Conservation (phyloP, 2,113 vertebrate genomes). For the Catharus bicknelli region DNA sequence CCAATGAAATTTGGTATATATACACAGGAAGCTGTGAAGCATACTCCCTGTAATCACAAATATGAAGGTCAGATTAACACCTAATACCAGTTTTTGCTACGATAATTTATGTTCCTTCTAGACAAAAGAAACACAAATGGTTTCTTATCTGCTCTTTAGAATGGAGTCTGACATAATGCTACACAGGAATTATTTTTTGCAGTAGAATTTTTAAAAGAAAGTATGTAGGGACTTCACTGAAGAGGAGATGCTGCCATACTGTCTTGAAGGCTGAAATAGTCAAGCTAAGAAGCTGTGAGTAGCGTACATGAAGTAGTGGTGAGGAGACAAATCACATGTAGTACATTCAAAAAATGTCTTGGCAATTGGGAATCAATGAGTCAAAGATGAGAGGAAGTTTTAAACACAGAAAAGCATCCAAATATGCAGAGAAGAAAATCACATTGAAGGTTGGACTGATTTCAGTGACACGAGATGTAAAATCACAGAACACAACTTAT, state of each 20-base stretch:
- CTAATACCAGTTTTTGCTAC: background rate
- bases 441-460: background rate
- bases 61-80: background rate
- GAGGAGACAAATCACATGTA: background rate
- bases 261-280: background rate
- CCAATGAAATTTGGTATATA: background rate
- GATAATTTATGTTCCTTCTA: background rate
- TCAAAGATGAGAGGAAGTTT: background rate
- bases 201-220: background rate
- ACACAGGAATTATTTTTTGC: background rate
- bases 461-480: background rate
- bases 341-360: background rate
- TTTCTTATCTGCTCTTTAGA: background rate
- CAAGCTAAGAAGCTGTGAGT: background rate
- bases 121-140: background rate
- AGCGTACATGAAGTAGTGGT: background rate
- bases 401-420: background rate
- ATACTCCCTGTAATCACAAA: background rate
- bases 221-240: background rate
- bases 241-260: background rate
- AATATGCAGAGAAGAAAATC: background rate
- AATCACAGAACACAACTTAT: background rate
- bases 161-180: background rate
- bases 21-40: background rate
- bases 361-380: background rate